Conservation (phyloP, 2,797 vertebrate genomes). For the Thaleichthys pacificus region DNA sequence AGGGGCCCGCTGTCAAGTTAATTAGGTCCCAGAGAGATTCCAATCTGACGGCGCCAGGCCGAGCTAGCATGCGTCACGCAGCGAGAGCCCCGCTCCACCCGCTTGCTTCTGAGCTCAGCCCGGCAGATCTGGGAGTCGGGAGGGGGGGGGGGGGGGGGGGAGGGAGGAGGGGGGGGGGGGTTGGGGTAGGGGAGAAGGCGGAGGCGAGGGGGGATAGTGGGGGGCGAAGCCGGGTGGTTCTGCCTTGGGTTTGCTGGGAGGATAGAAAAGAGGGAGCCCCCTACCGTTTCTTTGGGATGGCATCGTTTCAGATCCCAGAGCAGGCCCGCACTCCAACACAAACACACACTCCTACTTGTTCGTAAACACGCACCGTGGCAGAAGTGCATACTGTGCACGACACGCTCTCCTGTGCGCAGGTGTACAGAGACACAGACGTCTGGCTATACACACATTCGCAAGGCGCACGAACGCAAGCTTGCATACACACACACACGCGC, state of each 20-base stretch:
- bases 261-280: constrained; percentile 24
- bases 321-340: neutral
- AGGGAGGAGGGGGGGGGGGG: neutral
- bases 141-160: neutral
- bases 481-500: neutral
- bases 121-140: constrained; percentile 3
- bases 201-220: neutral
- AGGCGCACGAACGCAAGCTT: neutral
- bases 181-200: too few relatives aligned
- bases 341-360: neutral
- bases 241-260: constrained; percentile 18
- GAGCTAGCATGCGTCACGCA: constrained; percentile 25
- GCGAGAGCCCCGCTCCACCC: constrained; percentile 16
- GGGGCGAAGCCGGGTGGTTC: neutral
- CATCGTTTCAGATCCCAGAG: neutral
- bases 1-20: constrained; percentile 55
- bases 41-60: constrained; percentile 46
- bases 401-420: neutral
- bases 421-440: neutral
- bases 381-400: neutral
- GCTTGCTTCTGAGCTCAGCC: constrained; percentile 1
- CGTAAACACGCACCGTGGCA: neutral
- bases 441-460: neutral
- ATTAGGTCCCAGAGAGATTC: constrained; percentile 57
- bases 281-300: neutral